Evolutionary conservation across 1,140 invertebrate species (phyloP).

Genomic region (Leguminivora glycinivorella): DNA sequence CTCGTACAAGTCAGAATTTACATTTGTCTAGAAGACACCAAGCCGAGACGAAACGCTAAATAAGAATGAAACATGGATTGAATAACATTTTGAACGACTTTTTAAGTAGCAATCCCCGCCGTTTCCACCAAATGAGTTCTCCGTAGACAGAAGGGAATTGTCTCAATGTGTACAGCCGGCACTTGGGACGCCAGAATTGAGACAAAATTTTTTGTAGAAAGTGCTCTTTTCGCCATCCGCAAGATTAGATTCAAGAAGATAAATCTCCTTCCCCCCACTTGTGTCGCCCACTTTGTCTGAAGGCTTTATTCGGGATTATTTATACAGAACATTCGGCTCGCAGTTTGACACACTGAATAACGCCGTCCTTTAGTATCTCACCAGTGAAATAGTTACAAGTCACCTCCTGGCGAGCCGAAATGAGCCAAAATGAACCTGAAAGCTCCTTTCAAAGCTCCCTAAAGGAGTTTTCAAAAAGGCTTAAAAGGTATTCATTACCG

Average conservation of each 20-base stretch:
- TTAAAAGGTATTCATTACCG: conserved; percentile 29
- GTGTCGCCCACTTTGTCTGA: conserved; percentile 65
- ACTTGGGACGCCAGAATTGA: conserved; percentile 51
- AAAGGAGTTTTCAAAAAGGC: conserved; percentile 29
- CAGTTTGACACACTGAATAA: conserved; percentile 62
- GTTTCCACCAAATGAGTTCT: conserved; percentile 53
- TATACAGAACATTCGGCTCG: conserved; percentile 66
- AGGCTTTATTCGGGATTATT: conserved; percentile 72
- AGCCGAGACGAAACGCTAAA: conserved; percentile 21
- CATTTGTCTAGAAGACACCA: conserved; percentile 16
- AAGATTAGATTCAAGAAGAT: conserved; percentile 74
- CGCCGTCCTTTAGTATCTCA: conserved; percentile 56
- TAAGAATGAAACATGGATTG: conserved; percentile 29
- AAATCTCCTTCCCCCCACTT: conserved; percentile 66
- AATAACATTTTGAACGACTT: conserved; percentile 30
- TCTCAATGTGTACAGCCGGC: conserved; percentile 48
- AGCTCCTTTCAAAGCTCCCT: conserved; percentile 20
- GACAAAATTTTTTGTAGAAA: conserved; percentile 59
- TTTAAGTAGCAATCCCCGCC: conserved; percentile 44
- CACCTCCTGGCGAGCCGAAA: conserved; percentile 34
- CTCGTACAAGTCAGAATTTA: conserved; percentile 1
- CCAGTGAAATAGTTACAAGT: conserved; percentile 37
- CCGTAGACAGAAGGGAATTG: conserved; percentile 51
- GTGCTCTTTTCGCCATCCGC: conserved; percentile 68
- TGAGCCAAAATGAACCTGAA: conserved; percentile 30